Conservation (phyloP, 2,113 vertebrate species). For the Bubo scandiacus region DNA sequence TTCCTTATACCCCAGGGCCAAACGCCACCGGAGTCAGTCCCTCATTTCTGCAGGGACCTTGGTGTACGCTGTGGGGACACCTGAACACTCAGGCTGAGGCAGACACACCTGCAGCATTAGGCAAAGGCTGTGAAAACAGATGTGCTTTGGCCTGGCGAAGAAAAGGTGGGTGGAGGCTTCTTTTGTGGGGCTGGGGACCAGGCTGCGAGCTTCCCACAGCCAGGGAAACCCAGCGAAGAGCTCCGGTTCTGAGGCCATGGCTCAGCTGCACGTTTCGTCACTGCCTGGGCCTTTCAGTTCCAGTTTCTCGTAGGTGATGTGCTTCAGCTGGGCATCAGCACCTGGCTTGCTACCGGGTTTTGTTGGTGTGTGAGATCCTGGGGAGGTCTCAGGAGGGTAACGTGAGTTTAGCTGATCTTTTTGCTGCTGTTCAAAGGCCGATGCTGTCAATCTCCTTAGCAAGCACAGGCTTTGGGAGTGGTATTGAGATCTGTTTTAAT, state of each 20-base stretch:
- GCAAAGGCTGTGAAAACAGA: not conserved
- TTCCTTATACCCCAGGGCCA: not conserved
- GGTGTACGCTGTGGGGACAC: not conserved
- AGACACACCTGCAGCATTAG: not conserved
- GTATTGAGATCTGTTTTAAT: not conserved
- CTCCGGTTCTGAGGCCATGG: not conserved
- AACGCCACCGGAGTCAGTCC: not conserved
- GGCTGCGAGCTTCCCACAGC: not conserved
- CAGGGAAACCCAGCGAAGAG: not conserved
- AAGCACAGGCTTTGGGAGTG: not conserved
- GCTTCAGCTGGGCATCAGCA: not conserved
- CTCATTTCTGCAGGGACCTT: not conserved
- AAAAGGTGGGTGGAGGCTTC: not conserved
- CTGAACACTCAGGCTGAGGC: not conserved
- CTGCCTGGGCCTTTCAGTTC: not conserved
- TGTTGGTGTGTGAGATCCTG: not conserved
- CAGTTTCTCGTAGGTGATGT: not conserved
- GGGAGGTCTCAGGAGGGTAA: not conserved
- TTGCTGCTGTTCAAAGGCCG: not conserved
- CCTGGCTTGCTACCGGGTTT: not conserved
- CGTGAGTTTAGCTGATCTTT: not conserved
- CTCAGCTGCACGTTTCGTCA: not conserved
- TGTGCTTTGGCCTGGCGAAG: not conserved
- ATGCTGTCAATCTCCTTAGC: not conserved
- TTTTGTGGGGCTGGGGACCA: not conserved